Evolutionary conservation across 2,797 vertebrate genomes (phyloP).

Genomic region (Mastacembelus armatus): DNA sequence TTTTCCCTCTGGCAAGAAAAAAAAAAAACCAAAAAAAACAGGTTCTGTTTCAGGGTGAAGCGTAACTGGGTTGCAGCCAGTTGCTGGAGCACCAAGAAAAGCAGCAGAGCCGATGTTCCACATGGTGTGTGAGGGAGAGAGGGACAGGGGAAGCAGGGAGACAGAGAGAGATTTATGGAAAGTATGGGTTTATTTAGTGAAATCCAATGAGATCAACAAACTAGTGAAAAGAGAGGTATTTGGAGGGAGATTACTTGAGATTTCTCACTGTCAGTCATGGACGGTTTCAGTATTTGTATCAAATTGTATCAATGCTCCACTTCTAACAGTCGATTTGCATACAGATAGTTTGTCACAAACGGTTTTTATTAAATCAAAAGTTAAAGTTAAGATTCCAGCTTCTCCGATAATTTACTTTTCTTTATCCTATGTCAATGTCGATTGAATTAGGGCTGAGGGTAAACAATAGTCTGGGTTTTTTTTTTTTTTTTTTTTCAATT

Average conservation of each 20-base stretch:
- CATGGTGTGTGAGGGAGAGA: conserved; percentile 18
- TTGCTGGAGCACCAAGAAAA: conserved; percentile 61
- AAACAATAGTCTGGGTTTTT: too few relatives aligned
- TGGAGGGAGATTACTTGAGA: neutral
- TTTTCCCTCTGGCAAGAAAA: conserved; percentile 16
- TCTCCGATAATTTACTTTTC: too few relatives aligned
- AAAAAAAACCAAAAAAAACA: conserved; percentile 52
- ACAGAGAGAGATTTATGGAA: conserved; percentile 9
- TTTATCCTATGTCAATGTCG: too few relatives aligned
- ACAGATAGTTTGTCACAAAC: neutral
- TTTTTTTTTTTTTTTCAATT: too few relatives aligned
- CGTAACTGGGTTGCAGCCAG: conserved; percentile 62
- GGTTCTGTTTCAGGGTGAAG: conserved; percentile 53
- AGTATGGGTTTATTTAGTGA: conserved; percentile 40
- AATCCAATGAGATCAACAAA: conserved; percentile 20
- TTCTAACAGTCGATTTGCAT: too few relatives aligned
- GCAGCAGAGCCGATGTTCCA: conserved; percentile 56
- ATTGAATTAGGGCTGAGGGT: too few relatives aligned
- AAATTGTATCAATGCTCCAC: too few relatives aligned
- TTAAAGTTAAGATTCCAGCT: too few relatives aligned
- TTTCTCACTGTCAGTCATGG: neutral
- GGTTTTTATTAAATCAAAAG: too few relatives aligned
- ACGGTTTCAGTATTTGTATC: too few relatives aligned
- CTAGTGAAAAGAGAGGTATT: conserved; percentile 7
- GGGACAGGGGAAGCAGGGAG: neutral